Conservation (phyloP, 2,797 vertebrate genomes). For the Nothura maculosa region DNA sequence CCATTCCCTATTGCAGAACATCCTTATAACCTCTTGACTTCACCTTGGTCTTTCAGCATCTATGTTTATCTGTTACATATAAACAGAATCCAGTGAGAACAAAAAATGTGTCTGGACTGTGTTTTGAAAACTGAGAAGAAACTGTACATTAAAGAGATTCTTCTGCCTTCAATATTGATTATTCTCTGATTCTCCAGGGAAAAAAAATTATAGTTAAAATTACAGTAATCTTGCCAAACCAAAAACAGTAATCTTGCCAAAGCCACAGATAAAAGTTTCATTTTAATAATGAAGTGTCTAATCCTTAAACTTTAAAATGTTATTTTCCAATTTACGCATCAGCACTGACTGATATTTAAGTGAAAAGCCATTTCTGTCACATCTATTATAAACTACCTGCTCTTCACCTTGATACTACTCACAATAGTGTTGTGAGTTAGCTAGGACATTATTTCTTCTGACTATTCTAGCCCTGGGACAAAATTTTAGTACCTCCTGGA, state of each 20-base stretch:
- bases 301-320: neutral
- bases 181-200: neutral
- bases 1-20: neutral
- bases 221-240: neutral
- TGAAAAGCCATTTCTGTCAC: neutral
- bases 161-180: neutral
- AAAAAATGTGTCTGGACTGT: neutral
- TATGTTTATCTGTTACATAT: accelerated
- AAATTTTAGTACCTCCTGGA: neutral
- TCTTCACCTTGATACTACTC: neutral
- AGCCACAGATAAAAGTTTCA: neutral
- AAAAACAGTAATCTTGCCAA: neutral
- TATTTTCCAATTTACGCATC: neutral
- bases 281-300: neutral
- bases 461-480: neutral
- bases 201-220: neutral
- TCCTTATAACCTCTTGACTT: neutral
- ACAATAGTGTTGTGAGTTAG: neutral
- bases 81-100: neutral
- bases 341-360: neutral
- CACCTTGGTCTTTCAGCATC: neutral
- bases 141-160: neutral
- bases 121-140: neutral
- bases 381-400: neutral
- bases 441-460: neutral